A percentile compares a stretch with the other conserved stretches of the same genome.
These are phyloP conservation scores for Poecile atricapillus DNA, from an alignment of 2,113 vertebrate genomes.

Conservation along the genomic window DNA sequence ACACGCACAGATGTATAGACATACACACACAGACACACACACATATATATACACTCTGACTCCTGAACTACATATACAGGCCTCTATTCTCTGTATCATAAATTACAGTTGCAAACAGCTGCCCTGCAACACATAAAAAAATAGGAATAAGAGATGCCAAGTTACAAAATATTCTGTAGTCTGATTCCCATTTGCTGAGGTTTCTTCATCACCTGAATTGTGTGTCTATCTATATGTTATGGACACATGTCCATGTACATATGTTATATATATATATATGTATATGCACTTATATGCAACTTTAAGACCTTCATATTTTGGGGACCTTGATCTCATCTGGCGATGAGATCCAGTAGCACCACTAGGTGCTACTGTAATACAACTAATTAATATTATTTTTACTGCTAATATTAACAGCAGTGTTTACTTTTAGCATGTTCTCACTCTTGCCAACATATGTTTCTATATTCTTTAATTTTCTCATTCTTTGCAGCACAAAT, in stretches of 20 bases:
- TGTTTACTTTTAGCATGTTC: neutral
- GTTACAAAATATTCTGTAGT: neutral
- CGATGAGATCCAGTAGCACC: slow-evolving; percentile 42
- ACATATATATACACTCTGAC: neutral
- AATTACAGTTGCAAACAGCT: neutral
- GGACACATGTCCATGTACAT: accelerated
- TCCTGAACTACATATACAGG: neutral
- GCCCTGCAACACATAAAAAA: neutral
- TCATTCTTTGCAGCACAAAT: neutral
- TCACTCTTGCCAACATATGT: neutral
- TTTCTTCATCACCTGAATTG: neutral
- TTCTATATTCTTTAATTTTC: slow-evolving; percentile 22
- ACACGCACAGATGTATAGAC: neutral
- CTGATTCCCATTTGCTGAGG: neutral
- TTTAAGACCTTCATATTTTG: neutral
- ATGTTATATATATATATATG: no score
- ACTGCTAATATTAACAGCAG: slow-evolving; percentile 1
- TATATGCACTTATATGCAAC: neutral
- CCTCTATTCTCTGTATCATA: neutral
- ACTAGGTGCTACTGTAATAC: slow-evolving; percentile 70
- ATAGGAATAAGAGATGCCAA: neutral
- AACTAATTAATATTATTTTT: slow-evolving; percentile 65
- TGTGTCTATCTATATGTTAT: neutral
- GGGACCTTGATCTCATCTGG: neutral
- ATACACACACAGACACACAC: neutral